These are phyloP conservation scores for Cathartes aura DNA, from an alignment of 2,113 vertebrate species.

Conservation along the genomic window DNA sequence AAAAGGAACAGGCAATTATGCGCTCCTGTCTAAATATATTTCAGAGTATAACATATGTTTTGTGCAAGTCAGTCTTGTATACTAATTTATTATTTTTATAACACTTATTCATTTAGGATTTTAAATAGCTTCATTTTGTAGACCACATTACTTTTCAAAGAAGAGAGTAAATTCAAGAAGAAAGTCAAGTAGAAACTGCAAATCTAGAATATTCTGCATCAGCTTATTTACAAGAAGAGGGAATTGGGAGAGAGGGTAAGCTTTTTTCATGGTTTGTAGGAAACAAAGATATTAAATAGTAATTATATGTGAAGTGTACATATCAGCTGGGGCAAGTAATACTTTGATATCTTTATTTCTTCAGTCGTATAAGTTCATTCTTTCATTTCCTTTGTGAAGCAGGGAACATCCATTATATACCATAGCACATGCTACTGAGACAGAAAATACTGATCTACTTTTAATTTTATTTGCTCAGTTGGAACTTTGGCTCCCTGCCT, in stretches of 20 bases:
- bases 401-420: constrained; percentile 19
- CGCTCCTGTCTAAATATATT: background rate
- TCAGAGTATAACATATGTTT: constrained; percentile 51
- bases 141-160: background rate
- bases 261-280: constrained; percentile 30
- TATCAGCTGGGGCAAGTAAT: constrained; percentile 54
- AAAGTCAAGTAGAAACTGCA: constrained; percentile 30
- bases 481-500: constrained; percentile 15
- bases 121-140: constrained; percentile 56
- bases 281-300: constrained; percentile 60
- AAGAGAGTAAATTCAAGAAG: constrained; percentile 29
- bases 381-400: constrained; percentile 53
- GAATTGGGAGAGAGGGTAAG: constrained; percentile 28
- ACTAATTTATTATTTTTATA: constrained; percentile 66
- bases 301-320: constrained; percentile 29
- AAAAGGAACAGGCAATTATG: constrained; percentile 38
- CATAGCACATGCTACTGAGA: background rate
- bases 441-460: constrained; percentile 24
- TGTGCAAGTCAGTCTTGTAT: constrained; percentile 38
- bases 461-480: constrained; percentile 56
- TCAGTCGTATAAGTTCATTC: background rate
- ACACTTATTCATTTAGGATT: constrained; percentile 54
- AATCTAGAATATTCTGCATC: constrained; percentile 36
- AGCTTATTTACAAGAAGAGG: constrained; percentile 42
- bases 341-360: constrained; percentile 57